Conservation (phyloP, 2,797 vertebrate genomes). For the Danio jaintianensis region DNA sequence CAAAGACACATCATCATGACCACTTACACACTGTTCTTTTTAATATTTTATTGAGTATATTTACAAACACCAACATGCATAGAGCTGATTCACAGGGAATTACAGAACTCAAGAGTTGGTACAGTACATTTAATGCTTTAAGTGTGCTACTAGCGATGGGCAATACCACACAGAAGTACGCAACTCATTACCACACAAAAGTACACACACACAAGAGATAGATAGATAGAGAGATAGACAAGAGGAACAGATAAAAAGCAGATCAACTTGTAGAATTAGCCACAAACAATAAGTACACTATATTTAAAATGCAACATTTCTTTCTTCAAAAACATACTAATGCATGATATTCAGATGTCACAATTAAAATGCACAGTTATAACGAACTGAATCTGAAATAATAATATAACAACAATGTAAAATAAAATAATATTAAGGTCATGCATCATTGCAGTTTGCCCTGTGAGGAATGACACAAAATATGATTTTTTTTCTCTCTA, state of each 20-base stretch:
- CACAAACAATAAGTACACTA: slow-evolving; percentile 68
- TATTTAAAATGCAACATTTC: slow-evolving; percentile 56
- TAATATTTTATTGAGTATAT: slow-evolving; percentile 82
- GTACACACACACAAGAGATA: slow-evolving; percentile 65
- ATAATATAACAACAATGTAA: background rate
- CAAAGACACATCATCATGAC: too few relatives aligned
- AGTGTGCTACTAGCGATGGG: slow-evolving; percentile 68
- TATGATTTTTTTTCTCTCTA: background rate
- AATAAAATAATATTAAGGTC: background rate
- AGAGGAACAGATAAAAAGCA: slow-evolving; percentile 59
- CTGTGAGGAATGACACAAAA: slow-evolving; percentile 42
- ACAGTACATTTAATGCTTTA: slow-evolving; percentile 71
- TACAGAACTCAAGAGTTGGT: slow-evolving; percentile 72
- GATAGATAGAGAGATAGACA: slow-evolving; percentile 66
- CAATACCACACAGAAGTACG: slow-evolving; percentile 76
- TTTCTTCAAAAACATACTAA: slow-evolving; percentile 36
- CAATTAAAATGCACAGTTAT: slow-evolving; percentile 26
- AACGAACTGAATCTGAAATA: background rate
- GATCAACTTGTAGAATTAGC: slow-evolving; percentile 66
- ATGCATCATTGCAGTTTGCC: slow-evolving; percentile 49
- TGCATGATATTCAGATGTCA: slow-evolving; percentile 30
- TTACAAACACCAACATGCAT: slow-evolving; percentile 88
- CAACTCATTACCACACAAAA: slow-evolving; percentile 71
- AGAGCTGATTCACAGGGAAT: slow-evolving; percentile 72
- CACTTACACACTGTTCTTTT: slow-evolving; percentile 21